Base-by-base conservation (phyloP, 2,888 invertebrate species). In the Rotaria socialis region DNA sequence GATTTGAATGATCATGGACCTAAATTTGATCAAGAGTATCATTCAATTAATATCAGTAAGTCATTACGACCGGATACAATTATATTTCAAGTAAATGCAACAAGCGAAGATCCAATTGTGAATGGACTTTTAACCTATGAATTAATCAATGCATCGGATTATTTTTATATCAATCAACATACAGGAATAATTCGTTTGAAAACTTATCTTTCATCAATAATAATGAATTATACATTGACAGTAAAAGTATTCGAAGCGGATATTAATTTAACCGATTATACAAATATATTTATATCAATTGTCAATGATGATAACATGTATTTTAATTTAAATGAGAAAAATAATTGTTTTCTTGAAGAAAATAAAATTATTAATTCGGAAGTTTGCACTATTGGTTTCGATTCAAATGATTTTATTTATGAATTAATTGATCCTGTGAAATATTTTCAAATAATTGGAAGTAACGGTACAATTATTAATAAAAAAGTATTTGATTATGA, bases 401-500 rank as follows among this genome's bases (percentile, higher is more conserved):
- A 67, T 35, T 27, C 67, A 1, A 47, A 80, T 10, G 80, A 80
- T 47, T 67, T 67, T 35, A n/a, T 47, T 5, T 47, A 80, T 80
- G n/a, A 80, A n/a, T 80, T 80, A 80, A 24, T 80, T 11, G 47
- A 47, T 80, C 24, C 52, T 55, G 11, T 24, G 11, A 43, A 80
- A 47, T 0, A 16, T 7, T 47, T 47, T 80, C 47, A 47, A 24
- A 24, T 47, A 7, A 0, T 80, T 10, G 47, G 22, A 47, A 22
- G 6, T 24, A 80, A 43, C 47, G 75, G 75, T 10, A 80, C 75
- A 22, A 80, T 80, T 22, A 7, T 47, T 24, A 80, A 47, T 47
- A 7, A 24, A 43, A 80, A 80, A 80, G 47, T 24, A 43, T 80
- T 80, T 22, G 75, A 80, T 24, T 80, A 80, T 80, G 75, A 80